These are phyloP conservation scores for Chroicocephalus ridibundus DNA, from an alignment of 2,113 vertebrate species.

Conservation along the genomic window DNA sequence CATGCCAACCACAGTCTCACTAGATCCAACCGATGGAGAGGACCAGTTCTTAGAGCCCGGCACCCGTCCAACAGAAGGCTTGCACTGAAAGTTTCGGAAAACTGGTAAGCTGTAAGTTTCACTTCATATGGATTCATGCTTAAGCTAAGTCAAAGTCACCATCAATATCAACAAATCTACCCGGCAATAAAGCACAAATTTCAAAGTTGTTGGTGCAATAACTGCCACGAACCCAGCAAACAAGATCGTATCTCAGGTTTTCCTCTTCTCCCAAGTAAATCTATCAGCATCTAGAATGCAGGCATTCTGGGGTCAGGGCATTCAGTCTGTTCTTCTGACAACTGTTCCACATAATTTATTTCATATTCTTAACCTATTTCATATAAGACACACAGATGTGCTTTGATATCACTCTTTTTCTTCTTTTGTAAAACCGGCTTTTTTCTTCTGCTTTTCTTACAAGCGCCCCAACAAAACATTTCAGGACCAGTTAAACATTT, in stretches of 20 bases:
- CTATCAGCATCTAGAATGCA: background rate
- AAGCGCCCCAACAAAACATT: background rate
- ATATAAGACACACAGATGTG: background rate
- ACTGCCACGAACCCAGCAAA: background rate
- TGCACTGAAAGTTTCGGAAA: background rate
- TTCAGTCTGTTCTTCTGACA: background rate
- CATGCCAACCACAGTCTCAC: background rate
- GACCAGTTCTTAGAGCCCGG: rapidly evolving
- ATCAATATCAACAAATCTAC: background rate
- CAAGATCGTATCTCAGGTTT: rapidly evolving
- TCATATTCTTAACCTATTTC: background rate
- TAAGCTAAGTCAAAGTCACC: background rate
- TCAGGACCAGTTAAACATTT: background rate
- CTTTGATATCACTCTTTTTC: background rate
- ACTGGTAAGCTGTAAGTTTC: background rate
- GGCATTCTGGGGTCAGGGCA: background rate
- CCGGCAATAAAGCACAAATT: background rate
- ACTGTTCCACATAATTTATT: background rate
- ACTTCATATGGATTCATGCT: background rate
- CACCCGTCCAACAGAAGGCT: background rate
- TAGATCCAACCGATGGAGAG: rapidly evolving
- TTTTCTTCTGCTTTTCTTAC: background rate
- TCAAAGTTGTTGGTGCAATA: background rate
- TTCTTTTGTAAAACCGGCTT: background rate
- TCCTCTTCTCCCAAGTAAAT: background rate